Base-by-base conservation (phyloP, 53 echinoderm and acorn worm genomes). In the Echinometra lucunter region DNA sequence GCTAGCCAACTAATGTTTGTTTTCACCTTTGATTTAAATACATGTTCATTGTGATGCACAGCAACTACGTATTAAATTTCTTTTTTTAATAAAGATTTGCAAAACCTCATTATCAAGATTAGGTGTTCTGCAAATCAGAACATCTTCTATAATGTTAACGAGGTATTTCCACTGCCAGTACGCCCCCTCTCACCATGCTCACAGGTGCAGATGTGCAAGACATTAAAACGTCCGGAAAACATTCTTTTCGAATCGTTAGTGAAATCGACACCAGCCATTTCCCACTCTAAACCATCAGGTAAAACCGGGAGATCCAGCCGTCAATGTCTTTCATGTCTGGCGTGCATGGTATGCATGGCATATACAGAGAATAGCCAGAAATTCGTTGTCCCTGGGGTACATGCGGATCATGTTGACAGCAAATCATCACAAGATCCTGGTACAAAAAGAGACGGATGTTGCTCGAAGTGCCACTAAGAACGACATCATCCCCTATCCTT, bases 271-370 rank as follows among this genome's bases (percentile, higher is more conserved):
- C 38, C 21, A 21, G 23, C 21, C 18, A 38, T 78, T 23, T 19
- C 78, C 42, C 42, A 18, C 32, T 78, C 42, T 6, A 38, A 78
- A 78, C 21, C 42, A 42, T 17, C 38, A 23, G 78, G 42, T 78
- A 78, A 78, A 78, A 6, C 78, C 78, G 19, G 38, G 42, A 78
- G 21, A 78, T 78, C 40, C 42, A 78, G 78, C 78, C 78, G 38
- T 42, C 78, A 40, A 78, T 78, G 78, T 40, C 42, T 78, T 78
- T 78, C 42, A 21, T 78, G 78, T 78, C 78, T 19, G 19, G 18
- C 42, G 13, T 30, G 6, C 42, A 7, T 6, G 44, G 72, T 21
- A 78, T 78, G 44, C 78, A 78, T 78, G 78, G 42, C 78, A 42
- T 18, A 38, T 6, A 38, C 40, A 23, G 38, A 78, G 40, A 16